Evolutionary conservation across 1,140 invertebrate species (phyloP), one percentile per base, ranked within the genome.

Genomic region (Venustaconcha ellipsiformis): DNA sequence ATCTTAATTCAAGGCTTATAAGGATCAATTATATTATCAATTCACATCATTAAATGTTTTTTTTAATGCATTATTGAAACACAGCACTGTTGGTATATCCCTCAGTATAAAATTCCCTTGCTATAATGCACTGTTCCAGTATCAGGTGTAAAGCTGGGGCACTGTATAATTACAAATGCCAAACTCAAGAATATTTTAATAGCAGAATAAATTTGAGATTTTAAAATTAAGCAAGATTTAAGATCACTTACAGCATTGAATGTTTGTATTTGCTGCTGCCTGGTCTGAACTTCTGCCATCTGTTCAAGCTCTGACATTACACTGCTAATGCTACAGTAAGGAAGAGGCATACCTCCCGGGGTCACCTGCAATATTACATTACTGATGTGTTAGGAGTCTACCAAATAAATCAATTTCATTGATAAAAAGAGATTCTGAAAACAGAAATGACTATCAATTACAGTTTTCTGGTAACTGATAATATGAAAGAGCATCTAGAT

Each of bases 241-340:
- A 23, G 11, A 62, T 62, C 2, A 17, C 60, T 48, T 70, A 89
- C 87, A 81, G 82, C 48, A 76, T 89, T 90, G 76, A 87, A 89
- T 0, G 70, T 57, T 37, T 71, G 75, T 56, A 86, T 71, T 57
- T 78, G 57, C 76, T 82, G 55, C 67, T 79, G 63, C 66, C 87
- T 83, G 37, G 76, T 65, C 15, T 58, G 62, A 20, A 83, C 57
- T 8, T 78, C 58, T 57, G 80, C 78, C 14, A 80, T 68, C 14
- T 72, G 37, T 66, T 79, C 73, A n/a, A 86, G 70, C 17, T 83
- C 69, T 20, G 70, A 30, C 17, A 86, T 82, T 23, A 89, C 57
- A 17, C 78, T 65, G 12, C 72, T 69, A 13, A 87, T 84, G 69
- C 81, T 89, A 78, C 86, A 89, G 67, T 89, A 87, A 17, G 71